phyloP scores from a whole-genome alignment of 2,888 invertebrate species.

The Anaspis maculata region DNA sequence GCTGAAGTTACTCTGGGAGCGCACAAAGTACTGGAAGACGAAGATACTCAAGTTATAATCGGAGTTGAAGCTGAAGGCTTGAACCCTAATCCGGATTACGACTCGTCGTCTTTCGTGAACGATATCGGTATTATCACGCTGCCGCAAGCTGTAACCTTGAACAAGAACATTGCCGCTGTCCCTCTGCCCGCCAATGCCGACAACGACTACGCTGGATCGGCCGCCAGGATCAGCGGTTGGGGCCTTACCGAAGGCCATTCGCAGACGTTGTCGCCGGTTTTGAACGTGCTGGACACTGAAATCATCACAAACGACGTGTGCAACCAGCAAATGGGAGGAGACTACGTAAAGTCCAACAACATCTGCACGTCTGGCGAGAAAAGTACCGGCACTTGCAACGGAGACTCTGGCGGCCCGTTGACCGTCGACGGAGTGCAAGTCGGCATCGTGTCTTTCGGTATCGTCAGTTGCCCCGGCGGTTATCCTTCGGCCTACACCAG shows the following conservation, averaged over 20 bases:
- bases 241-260: slow-evolving; percentile 13
- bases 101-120: too few relatives aligned
- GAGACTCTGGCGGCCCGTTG: slow-evolving; percentile 19
- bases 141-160: slow-evolving; percentile 17
- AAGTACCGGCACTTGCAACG: slow-evolving; percentile 13
- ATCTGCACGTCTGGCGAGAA: slow-evolving; percentile 14
- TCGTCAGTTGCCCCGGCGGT: slow-evolving; percentile 8
- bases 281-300: slow-evolving; percentile 11
- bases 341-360: slow-evolving; percentile 3
- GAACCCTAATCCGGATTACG: slow-evolving; percentile 10
- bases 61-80: slow-evolving; percentile 19
- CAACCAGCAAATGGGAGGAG: slow-evolving; percentile 2
- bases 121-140: slow-evolving; percentile 31
- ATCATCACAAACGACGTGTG: slow-evolving; percentile 14
- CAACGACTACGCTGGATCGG: slow-evolving; percentile 6
- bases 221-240: slow-evolving; percentile 18
- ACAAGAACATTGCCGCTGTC: slow-evolving; percentile 27
- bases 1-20: slow-evolving; percentile 19
- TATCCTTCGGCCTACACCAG: slow-evolving; percentile 14
- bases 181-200: slow-evolving; percentile 21
- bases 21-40: slow-evolving; percentile 19
- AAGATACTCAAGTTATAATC: slow-evolving; percentile 8
- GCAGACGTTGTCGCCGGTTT: slow-evolving; percentile 8
- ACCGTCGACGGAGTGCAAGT: slow-evolving; percentile 10
- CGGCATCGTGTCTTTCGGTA: slow-evolving; percentile 16